phyloP scores from a whole-genome alignment of 53 echinoderm and acorn worm species.

The Mesocentrotus franciscanus region DNA sequence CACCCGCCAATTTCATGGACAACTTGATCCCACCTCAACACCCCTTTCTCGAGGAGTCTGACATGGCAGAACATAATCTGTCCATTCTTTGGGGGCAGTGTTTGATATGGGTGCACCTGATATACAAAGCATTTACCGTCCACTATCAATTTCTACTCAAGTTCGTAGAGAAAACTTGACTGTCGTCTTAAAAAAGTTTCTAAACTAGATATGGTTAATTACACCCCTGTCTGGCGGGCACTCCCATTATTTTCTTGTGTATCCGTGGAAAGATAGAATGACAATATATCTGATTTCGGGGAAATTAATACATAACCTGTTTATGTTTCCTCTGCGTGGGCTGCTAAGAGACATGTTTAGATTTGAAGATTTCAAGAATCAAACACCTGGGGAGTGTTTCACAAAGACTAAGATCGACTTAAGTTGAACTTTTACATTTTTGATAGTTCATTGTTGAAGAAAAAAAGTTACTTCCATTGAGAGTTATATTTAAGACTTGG shows the following conservation, averaged over 20 bases:
- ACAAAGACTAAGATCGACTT: too few relatives aligned
- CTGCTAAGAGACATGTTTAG: not conserved
- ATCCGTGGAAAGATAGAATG: not conserved
- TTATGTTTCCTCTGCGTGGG: not conserved
- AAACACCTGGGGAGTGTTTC: too few relatives aligned
- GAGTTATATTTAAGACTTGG: too few relatives aligned
- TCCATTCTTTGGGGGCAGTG: constrained; percentile 3
- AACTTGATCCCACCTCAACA: constrained; percentile 14
- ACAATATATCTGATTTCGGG: not conserved
- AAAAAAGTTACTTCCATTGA: too few relatives aligned
- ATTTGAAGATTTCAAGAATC: not conserved
- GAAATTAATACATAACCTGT: not conserved
- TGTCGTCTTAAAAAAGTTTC: not conserved
- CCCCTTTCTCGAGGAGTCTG: constrained; percentile 15
- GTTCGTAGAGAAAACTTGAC: not conserved
- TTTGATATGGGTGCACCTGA: not conserved
- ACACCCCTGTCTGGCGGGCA: constrained; percentile 7
- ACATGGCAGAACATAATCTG: constrained; percentile 31
- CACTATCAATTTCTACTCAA: not conserved
- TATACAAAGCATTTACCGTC: not conserved
- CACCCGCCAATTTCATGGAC: constrained; percentile 2
- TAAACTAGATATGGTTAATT: not conserved
- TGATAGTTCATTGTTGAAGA: too few relatives aligned
- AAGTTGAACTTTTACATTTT: too few relatives aligned
- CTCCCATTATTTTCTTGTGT: not conserved